Evolutionary conservation across 2,888 invertebrate genomes (phyloP).

Genomic region (Rotaria magnacalcarata): DNA sequence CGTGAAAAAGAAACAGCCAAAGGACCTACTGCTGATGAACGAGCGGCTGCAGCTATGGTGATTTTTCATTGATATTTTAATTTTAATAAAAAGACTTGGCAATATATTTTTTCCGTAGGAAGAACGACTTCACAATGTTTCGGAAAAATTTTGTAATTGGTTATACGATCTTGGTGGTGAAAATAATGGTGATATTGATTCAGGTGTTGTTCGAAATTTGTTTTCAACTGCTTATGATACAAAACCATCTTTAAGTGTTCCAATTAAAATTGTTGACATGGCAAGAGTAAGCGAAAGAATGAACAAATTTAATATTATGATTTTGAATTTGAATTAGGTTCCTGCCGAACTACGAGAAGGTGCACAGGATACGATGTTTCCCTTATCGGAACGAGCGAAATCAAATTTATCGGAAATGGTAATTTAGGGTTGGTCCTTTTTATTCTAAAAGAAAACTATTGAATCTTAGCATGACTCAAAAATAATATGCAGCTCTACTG

Average conservation of each 20-base stretch:
- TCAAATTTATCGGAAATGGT: neutral
- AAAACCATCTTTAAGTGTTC: slow-evolving; percentile 59
- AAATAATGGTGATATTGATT: slow-evolving; percentile 51
- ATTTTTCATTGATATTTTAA: neutral
- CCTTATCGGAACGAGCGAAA: neutral
- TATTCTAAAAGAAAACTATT: too few relatives aligned
- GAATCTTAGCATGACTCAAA: too few relatives aligned
- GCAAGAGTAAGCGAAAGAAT: slow-evolving; percentile 49
- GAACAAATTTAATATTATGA: too few relatives aligned
- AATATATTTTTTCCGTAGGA: neutral
- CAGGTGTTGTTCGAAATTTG: slow-evolving; percentile 37
- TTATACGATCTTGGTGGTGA: slow-evolving; percentile 59
- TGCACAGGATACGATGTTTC: slow-evolving; percentile 44
- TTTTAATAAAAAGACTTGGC: too few relatives aligned
- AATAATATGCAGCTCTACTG: too few relatives aligned
- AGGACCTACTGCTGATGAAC: neutral
- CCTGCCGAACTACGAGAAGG: slow-evolving; percentile 48
- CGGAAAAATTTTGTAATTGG: slow-evolving; percentile 59
- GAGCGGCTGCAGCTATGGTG: slow-evolving; percentile 16
- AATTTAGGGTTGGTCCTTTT: neutral
- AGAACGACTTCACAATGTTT: slow-evolving; percentile 49
- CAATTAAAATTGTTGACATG: slow-evolving; percentile 59
- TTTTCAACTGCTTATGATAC: slow-evolving; percentile 53
- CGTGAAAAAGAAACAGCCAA: neutral
- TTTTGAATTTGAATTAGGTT: slow-evolving; percentile 39